Evolutionary conservation across 2,888 invertebrate genomes (phyloP).

Genomic region (Polietes domitor): DNA sequence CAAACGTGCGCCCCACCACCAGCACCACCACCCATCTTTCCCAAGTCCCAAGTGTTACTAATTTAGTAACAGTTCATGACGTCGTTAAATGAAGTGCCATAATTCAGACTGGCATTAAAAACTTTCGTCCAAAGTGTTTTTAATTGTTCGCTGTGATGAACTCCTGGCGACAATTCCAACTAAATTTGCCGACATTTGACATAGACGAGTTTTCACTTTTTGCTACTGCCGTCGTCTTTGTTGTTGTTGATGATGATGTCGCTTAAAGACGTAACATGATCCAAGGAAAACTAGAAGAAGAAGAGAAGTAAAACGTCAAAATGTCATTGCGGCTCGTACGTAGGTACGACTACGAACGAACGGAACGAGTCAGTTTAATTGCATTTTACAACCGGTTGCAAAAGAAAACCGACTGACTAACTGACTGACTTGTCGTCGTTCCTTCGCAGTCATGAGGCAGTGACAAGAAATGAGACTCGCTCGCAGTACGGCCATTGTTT

Average conservation of each 20-base stretch:
- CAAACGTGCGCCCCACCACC: no score
- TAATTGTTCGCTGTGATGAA: slow-evolving; percentile 9
- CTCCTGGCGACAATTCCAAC: slow-evolving; percentile 37
- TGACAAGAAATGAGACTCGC: neutral
- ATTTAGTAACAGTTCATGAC: slow-evolving; percentile 12
- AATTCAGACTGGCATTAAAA: slow-evolving; percentile 8
- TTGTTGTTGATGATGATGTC: neutral
- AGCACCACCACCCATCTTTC: no score
- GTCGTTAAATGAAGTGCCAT: slow-evolving; percentile 11
- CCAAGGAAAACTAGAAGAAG: slow-evolving; percentile 10
- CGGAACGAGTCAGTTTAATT: neutral
- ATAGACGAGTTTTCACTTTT: slow-evolving; percentile 59
- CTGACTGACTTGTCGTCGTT: neutral
- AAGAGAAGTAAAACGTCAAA: slow-evolving; percentile 25
- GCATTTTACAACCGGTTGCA: slow-evolving; percentile 32
- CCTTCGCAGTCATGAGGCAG: neutral
- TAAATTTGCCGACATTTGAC: slow-evolving; percentile 57
- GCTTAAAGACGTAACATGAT: slow-evolving; percentile 21
- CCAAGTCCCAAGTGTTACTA: slow-evolving; percentile 15
- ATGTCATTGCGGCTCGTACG: neutral
- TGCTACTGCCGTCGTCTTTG: neutral
- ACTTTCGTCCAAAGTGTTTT: slow-evolving; percentile 3
- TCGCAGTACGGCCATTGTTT: neutral
- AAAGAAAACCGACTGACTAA: slow-evolving; percentile 12
- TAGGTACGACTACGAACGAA: neutral